phyloP scores from a whole-genome alignment of 2,888 invertebrate genomes.

The Galeruca laticollis region DNA sequence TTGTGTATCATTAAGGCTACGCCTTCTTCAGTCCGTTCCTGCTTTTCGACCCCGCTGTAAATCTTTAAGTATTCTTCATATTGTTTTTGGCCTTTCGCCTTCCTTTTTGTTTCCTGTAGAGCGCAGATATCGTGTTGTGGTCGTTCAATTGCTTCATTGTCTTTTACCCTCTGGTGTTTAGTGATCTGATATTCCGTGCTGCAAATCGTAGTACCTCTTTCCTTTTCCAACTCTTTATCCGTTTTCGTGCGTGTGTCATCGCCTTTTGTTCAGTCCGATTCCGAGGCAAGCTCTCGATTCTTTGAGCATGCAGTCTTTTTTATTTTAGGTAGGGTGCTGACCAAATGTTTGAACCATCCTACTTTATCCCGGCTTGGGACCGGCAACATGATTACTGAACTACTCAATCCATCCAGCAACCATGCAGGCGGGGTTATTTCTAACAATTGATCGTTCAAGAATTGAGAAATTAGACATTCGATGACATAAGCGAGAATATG shows the following conservation, averaged over 20 bases:
- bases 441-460: no score
- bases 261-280: no score
- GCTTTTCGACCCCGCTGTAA: slow-evolving; percentile 27
- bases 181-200: neutral
- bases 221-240: neutral
- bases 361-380: no score
- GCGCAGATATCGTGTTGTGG: neutral
- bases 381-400: no score
- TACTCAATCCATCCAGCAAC: no score
- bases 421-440: no score
- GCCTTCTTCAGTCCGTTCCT: slow-evolving; percentile 26
- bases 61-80: slow-evolving; percentile 14
- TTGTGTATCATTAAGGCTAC: slow-evolving; percentile 16
- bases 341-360: no score
- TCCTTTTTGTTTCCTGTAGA: neutral
- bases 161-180: neutral
- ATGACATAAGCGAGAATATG: no score
- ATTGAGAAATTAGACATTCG: no score
- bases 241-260: neutral
- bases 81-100: neutral
- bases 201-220: neutral
- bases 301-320: neutral
- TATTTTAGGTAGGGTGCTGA: neutral
- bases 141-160: no score
- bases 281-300: neutral